Percentiles rank a stretch among this genome's conserved stretches.
Evolutionary conservation across 2,797 vertebrate species (phyloP).

Genomic region (Arrhamphus sclerolepis): DNA sequence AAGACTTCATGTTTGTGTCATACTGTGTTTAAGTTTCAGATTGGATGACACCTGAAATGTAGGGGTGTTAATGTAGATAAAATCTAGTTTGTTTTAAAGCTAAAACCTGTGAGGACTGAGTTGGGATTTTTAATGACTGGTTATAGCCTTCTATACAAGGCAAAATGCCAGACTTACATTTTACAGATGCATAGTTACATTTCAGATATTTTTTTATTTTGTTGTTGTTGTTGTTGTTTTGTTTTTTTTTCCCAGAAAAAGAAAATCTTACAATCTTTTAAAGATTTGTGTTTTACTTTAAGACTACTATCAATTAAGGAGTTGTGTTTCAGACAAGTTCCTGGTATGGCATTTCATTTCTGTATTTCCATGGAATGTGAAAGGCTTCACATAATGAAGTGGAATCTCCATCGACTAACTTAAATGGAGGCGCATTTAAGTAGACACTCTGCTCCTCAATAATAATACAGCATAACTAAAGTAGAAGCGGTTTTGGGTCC

Average conservation of each 20-base stretch:
- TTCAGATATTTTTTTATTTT: constrained; percentile 67
- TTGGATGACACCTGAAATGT: constrained; percentile 33
- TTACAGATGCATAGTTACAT: constrained; percentile 45
- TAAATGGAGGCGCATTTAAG: constrained; percentile 26
- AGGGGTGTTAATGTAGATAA: constrained; percentile 41
- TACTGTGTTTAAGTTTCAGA: constrained; percentile 50
- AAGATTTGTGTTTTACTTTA: constrained; percentile 64
- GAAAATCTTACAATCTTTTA: constrained; percentile 49
- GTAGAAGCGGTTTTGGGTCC: constrained; percentile 9
- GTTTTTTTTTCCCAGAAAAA: constrained; percentile 57
- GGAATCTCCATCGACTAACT: constrained; percentile 48
- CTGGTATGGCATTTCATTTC: constrained; percentile 26
- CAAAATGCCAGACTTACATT: constrained; percentile 50
- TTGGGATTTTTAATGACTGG: constrained; percentile 55
- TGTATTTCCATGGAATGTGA: constrained; percentile 69
- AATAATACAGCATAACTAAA: constrained; percentile 29
- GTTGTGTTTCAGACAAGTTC: constrained; percentile 28
- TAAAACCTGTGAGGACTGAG: constrained; percentile 43
- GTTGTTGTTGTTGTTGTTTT: too few relatives aligned
- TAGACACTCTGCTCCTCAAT: constrained; percentile 25
- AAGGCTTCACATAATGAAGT: constrained; percentile 67
- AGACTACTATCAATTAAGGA: constrained; percentile 42
- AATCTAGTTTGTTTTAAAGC: constrained; percentile 47
- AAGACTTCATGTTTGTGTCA: constrained; percentile 50
- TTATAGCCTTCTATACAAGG: constrained; percentile 30